These are phyloP conservation scores for Diplodus sargus DNA, from an alignment of 2,797 vertebrate species.

Conservation along the genomic window DNA sequence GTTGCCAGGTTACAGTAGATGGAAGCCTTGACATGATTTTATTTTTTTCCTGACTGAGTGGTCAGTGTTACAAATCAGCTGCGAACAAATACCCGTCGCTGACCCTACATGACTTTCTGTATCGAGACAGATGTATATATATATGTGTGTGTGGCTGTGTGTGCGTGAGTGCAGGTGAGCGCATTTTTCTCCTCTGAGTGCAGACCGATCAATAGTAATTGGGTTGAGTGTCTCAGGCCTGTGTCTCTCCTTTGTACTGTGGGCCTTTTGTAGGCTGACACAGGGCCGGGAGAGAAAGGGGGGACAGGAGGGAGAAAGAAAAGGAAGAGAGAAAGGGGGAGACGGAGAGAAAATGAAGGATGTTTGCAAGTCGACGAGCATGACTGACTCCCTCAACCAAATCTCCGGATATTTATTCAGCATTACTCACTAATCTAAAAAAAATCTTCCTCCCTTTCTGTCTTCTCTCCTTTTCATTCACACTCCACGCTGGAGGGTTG, in stretches of 20 bases:
- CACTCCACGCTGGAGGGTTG: constrained; percentile 43
- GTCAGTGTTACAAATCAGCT: constrained; percentile 38
- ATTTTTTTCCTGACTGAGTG: constrained; percentile 6
- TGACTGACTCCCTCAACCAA: constrained; percentile 82
- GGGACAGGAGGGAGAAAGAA: constrained; percentile 52
- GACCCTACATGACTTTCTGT: constrained; percentile 56
- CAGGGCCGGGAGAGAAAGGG: constrained; percentile 62
- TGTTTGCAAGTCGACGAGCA: constrained; percentile 84
- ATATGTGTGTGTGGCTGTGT: not conserved
- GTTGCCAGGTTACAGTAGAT: not conserved
- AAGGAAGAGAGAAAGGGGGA: constrained; percentile 51
- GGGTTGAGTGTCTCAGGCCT: constrained; percentile 79
- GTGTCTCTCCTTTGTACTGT: constrained; percentile 75
- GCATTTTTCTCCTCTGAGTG: constrained; percentile 65
- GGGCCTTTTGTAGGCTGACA: constrained; percentile 75
- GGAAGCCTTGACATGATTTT: constrained; percentile 1
- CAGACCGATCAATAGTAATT: constrained; percentile 86
- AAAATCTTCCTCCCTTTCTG: constrained; percentile 62
- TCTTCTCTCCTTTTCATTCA: constrained; percentile 57
- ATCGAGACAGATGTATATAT: constrained; percentile 26
- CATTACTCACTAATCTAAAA: constrained; percentile 83
- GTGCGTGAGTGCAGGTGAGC: constrained; percentile 54
- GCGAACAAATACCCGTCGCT: constrained; percentile 38
- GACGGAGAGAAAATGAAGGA: constrained; percentile 79
- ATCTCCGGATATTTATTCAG: constrained; percentile 86